Conservation (phyloP, 2,888 invertebrate species). For the Scaptomyza polygonia region DNA sequence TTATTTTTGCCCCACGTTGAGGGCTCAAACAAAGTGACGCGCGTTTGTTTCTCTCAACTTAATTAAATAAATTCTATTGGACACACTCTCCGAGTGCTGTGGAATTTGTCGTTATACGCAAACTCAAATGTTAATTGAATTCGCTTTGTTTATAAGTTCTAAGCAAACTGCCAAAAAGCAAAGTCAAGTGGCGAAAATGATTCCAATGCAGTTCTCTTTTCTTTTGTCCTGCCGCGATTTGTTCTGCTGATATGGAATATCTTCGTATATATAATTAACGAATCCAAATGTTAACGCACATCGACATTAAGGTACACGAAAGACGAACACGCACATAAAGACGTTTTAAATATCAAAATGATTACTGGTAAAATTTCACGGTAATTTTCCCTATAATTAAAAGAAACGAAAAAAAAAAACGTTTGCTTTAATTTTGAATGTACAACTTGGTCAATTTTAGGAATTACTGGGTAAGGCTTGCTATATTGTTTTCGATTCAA, state of each 20-base stretch:
- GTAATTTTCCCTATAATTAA: conserved; percentile 75
- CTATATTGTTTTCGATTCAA: conserved; percentile 36
- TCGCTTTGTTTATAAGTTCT: conserved; percentile 36
- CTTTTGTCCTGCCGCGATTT: conserved; percentile 22
- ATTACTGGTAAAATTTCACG: conserved; percentile 75
- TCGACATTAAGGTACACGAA: conserved; percentile 61
- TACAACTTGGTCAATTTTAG: conserved; percentile 58
- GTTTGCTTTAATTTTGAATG: conserved; percentile 67
- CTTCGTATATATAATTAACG: conserved; percentile 41
- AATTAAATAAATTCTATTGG: conserved; percentile 8
- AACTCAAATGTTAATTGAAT: conserved; percentile 33
- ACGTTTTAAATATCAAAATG: conserved; percentile 65
- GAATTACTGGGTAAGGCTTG: conserved; percentile 59
- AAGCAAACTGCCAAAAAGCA: conserved; percentile 24
- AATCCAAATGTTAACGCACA: conserved; percentile 51
- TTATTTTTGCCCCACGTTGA: conserved; percentile 25
- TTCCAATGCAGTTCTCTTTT: conserved; percentile 14
- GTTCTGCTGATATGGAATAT: conserved; percentile 33
- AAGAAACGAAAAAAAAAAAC: conserved; percentile 60
- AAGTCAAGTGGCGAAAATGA: conserved; percentile 31
- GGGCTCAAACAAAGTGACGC: conserved; percentile 43
- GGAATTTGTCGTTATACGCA: conserved; percentile 43
- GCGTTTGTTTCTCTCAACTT: conserved; percentile 31
- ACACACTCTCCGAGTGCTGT: conserved; percentile 12
- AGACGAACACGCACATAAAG: conserved; percentile 57